Evolutionary conservation across 2,888 invertebrate species (phyloP).

Genomic region (Thumatha senex): DNA sequence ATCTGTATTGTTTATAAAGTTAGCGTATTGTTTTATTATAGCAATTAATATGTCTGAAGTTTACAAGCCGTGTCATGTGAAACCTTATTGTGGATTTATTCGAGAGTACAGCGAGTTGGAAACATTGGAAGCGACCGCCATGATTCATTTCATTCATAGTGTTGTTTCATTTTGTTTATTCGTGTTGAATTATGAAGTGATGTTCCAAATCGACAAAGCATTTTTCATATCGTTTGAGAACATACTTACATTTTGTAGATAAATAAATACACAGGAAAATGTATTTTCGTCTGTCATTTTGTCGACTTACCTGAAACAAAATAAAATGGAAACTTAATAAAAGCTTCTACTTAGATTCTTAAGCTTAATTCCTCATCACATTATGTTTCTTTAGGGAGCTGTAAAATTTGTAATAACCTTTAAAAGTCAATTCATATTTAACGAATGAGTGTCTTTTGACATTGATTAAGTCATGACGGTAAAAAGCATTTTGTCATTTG

Average conservation of each 20-base stretch:
- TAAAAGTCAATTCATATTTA: conserved; percentile 3
- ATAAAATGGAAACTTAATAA: conserved; percentile 37
- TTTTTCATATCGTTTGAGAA: neutral
- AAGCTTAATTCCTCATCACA: conserved; percentile 11
- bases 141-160: neutral
- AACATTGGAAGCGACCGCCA: neutral
- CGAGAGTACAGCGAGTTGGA: conserved; percentile 1
- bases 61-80: conserved; percentile 20
- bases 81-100: conserved; percentile 20
- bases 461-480: neutral
- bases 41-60: conserved; percentile 39
- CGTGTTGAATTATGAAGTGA: neutral
- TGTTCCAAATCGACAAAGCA: neutral
- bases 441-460: neutral
- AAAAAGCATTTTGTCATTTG: neutral
- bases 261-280: neutral
- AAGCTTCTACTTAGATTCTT: conserved; percentile 12
- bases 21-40: conserved; percentile 48
- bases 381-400: conserved; percentile 8
- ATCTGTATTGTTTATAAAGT: conserved; percentile 64
- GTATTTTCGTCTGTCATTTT: neutral
- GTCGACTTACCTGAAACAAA: conserved; percentile 51
- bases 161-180: neutral
- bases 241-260: neutral
- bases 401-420: conserved; percentile 10